A percentile compares a stretch with the other conserved stretches of the same genome.
Evolutionary conservation across 2,113 vertebrate genomes (phyloP).

Genomic region (Colius striatus): DNA sequence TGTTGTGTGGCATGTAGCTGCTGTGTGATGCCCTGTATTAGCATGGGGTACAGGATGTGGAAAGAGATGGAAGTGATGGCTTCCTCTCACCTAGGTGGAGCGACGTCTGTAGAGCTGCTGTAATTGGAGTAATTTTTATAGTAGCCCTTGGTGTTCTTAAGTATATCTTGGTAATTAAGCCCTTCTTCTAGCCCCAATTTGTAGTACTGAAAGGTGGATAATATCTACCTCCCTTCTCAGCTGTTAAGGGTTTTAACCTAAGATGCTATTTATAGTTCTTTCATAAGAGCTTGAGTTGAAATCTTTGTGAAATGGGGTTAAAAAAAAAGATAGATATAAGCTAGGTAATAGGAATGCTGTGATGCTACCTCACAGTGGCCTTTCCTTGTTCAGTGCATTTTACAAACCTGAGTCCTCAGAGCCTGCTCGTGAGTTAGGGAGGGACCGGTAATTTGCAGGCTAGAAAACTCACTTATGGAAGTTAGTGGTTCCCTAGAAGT

Average conservation of each 20-base stretch:
- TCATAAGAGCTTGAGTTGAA: slow-evolving; percentile 65
- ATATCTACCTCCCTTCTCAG: slow-evolving; percentile 46
- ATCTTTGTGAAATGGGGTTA: slow-evolving; percentile 59
- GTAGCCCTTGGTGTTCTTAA: slow-evolving; percentile 51
- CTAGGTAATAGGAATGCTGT: slow-evolving; percentile 15
- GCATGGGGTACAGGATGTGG: not conserved
- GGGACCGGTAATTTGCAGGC: not conserved
- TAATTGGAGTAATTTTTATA: slow-evolving; percentile 50
- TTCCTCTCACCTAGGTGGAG: slow-evolving; percentile 27
- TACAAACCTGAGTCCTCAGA: not conserved
- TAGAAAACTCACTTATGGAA: not conserved
- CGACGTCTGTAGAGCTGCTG: not conserved
- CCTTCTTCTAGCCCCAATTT: slow-evolving; percentile 46
- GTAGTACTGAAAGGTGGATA: slow-evolving; percentile 55
- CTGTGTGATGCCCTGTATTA: not conserved
- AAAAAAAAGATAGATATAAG: slow-evolving; percentile 33
- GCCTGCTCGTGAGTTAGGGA: not conserved
- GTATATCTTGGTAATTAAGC: slow-evolving; percentile 62
- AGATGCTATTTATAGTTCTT: slow-evolving; percentile 61
- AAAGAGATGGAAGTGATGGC: not conserved
- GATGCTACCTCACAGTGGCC: not conserved
- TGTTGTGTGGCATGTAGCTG: not conserved
- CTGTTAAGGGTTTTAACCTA: slow-evolving; percentile 60
- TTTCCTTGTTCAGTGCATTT: not conserved
- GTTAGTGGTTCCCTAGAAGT: not conserved